Conservation (phyloP, 1,140 invertebrate species). For the Drosophila virilis region DNA sequence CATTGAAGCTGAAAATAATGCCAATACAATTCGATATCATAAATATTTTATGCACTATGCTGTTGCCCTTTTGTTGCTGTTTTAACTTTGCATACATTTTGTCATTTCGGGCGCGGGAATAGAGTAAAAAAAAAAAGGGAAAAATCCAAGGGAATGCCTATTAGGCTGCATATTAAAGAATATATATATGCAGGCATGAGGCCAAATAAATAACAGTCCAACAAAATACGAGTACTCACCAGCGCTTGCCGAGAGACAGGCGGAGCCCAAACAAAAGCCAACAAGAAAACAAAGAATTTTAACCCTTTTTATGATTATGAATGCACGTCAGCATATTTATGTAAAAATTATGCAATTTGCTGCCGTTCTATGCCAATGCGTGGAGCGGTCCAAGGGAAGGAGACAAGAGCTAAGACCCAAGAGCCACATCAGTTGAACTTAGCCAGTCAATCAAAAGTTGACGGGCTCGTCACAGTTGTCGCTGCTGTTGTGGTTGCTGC, state of each 20-base stretch:
- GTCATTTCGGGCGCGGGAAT: slow-evolving; percentile 53
- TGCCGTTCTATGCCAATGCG: slow-evolving; percentile 64
- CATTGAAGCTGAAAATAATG: slow-evolving; percentile 79
- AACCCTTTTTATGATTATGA: slow-evolving; percentile 82
- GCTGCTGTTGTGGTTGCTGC: slow-evolving; percentile 38
- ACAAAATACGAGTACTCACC: slow-evolving; percentile 16
- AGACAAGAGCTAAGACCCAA: slow-evolving; percentile 19
- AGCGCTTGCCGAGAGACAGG: not conserved
- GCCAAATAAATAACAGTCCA: slow-evolving; percentile 76
- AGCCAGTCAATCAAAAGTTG: slow-evolving; percentile 80
- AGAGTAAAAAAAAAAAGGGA: not conserved
- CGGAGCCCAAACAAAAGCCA: slow-evolving; percentile 40
- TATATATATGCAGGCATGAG: slow-evolving; percentile 44
- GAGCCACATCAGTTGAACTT: slow-evolving; percentile 71
- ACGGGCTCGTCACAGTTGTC: slow-evolving; percentile 79
- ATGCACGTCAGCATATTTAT: slow-evolving; percentile 82
- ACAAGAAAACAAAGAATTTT: slow-evolving; percentile 53
- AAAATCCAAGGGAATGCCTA: slow-evolving; percentile 58
- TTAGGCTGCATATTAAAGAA: slow-evolving; percentile 80
- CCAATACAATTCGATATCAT: slow-evolving; percentile 77
- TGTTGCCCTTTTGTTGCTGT: slow-evolving; percentile 43
- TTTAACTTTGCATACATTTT: slow-evolving; percentile 76
- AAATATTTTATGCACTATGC: slow-evolving; percentile 77
- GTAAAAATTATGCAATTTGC: slow-evolving; percentile 83
- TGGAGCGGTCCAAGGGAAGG: slow-evolving; percentile 46